Percentiles rank a stretch among this genome's conserved stretches.
Conservation (phyloP, 2,888 invertebrate genomes). For the Synergus laeviventris region DNA sequence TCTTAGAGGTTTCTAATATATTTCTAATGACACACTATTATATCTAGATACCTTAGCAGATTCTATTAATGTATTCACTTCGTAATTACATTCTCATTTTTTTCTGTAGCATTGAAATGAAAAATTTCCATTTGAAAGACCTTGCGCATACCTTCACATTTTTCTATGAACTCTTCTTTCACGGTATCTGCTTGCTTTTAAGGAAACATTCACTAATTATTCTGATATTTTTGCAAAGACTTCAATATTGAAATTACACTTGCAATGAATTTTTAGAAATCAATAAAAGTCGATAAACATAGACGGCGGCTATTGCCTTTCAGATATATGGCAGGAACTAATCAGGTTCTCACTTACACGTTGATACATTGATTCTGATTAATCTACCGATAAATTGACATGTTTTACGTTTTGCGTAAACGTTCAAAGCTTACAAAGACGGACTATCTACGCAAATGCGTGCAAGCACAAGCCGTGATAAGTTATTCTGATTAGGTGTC, state of each 20-base stretch:
- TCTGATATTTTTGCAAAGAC: background rate
- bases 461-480: slow-evolving; percentile 10
- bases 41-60: background rate
- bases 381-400: slow-evolving; percentile 18
- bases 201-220: background rate
- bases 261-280: background rate
- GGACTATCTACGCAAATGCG: slow-evolving; percentile 23
- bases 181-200: background rate
- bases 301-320: background rate
- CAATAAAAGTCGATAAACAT: background rate
- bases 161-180: background rate
- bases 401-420: background rate
- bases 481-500: slow-evolving; percentile 29
- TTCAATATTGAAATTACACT: background rate
- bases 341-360: background rate
- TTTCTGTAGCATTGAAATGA: background rate
- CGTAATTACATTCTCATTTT: background rate
- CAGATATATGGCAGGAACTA: slow-evolving; percentile 5
- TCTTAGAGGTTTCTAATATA: background rate
- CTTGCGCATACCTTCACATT: background rate
- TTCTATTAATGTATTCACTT: background rate
- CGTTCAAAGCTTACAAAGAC: background rate
- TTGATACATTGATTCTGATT: slow-evolving; percentile 22
- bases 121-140: background rate
- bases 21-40: background rate